Evolutionary conservation across 2,888 invertebrate genomes (phyloP).

Genomic region (Rhamphomyia laevipes): DNA sequence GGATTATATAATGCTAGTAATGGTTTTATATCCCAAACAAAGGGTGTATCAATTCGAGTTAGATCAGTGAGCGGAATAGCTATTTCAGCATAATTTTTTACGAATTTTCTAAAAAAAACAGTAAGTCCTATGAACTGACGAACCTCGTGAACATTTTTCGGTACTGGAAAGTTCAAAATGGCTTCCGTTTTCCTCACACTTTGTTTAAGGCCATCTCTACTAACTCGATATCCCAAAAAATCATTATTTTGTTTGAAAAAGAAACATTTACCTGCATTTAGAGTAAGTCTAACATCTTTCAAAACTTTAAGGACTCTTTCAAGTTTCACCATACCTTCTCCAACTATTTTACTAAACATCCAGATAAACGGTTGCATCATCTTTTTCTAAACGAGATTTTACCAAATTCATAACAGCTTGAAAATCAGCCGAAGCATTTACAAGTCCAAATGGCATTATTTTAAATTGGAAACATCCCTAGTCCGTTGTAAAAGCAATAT

Average conservation of each 20-base stretch:
- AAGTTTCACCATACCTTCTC: neutral
- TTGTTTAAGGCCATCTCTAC: neutral
- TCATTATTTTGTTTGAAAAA: neutral
- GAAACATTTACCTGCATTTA: neutral
- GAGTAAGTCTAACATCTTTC: neutral
- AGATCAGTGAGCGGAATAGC: neutral
- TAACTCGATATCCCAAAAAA: neutral
- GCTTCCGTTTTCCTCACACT: neutral
- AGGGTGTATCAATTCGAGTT: neutral
- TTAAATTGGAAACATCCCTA: slow-evolving; percentile 7
- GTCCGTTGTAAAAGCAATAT: slow-evolving; percentile 6
- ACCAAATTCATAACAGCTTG: slow-evolving; percentile 9
- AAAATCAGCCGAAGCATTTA: slow-evolving; percentile 7
- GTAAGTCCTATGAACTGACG: neutral
- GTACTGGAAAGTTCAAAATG: neutral
- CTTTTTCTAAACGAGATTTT: neutral
- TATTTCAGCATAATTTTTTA: neutral
- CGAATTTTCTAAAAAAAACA: neutral
- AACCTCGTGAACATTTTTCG: neutral
- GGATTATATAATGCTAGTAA: neutral
- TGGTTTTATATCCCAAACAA: neutral
- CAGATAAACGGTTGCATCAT: slow-evolving; percentile 3
- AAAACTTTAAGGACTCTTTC: neutral
- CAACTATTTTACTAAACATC: neutral
- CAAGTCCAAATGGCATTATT: slow-evolving; percentile 7